Conservation (phyloP, 2,113 vertebrate genomes). For the Eonycteris spelaea region DNA sequence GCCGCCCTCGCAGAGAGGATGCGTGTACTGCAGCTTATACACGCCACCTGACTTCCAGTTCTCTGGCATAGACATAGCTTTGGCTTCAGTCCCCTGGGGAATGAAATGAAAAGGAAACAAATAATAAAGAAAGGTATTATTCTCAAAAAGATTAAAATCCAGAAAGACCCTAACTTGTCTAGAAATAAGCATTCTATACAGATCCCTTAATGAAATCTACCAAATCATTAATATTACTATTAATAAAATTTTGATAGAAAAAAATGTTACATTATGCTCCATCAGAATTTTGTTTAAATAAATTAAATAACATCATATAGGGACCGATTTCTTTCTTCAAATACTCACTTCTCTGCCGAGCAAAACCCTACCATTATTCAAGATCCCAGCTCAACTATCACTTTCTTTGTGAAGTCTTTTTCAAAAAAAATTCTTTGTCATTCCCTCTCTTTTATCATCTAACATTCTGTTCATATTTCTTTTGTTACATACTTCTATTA, state of each 20-base stretch:
- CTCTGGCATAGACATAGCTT: conserved; percentile 87
- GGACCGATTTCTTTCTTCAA: background rate
- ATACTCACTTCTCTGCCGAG: background rate
- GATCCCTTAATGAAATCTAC: background rate
- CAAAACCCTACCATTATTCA: background rate
- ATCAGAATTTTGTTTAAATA: background rate
- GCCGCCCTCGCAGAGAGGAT: conserved; percentile 89
- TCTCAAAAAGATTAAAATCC: background rate
- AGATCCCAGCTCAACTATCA: background rate
- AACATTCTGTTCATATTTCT: background rate
- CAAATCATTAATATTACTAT: background rate
- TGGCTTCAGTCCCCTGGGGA: conserved; percentile 81
- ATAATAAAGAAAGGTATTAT: background rate
- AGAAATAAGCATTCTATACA: background rate
- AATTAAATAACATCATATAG: background rate
- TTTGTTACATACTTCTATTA: background rate
- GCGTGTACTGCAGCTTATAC: conserved; percentile 90
- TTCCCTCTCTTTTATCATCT: background rate
- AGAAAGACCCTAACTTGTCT: background rate
- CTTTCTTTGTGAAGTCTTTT: background rate
- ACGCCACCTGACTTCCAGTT: conserved; percentile 86
- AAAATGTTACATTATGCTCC: background rate
- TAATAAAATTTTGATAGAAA: background rate
- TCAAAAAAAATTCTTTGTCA: background rate
- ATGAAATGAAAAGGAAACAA: background rate